Base-by-base conservation (phyloP, 2,888 invertebrate species). In the Trimorus sp. region DNA sequence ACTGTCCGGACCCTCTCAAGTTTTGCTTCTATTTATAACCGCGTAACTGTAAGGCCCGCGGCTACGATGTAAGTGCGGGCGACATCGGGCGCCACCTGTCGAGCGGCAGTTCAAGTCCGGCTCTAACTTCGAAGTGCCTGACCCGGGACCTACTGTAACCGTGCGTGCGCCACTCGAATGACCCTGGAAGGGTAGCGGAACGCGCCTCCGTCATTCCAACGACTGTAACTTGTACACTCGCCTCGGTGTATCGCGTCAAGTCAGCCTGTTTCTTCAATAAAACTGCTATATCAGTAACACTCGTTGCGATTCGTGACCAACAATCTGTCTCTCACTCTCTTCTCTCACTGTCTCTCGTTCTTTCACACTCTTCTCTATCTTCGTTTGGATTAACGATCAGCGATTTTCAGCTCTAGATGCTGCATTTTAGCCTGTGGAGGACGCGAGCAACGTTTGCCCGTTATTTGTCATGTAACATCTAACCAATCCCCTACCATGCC, bases 381-480 rank as follows among this genome's bases (percentile, higher is more conserved):
- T 45, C n/a, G 11, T 49, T 15, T 49, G 16, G 36, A 56, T 3
- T 37, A 56, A 66, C 42, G n/a, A 16, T 68, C 51, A 26, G 58
- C 6, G 8, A 37, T 60, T 75, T 60, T 76, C n/a, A 54, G 38
- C 62, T 69, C 40, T 69, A 69, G 76, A 62, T 69, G 12, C 49
- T 15, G 63, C 9, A 59, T 26, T 59, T 51, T 66, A 15, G 11
- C 6, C 11, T 54, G 26, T 26, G 7, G 54, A 8, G 38, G 26
- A 38, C 45, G 6, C 7, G 38, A 37, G 53, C 45, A 48, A 65
- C 26, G 58, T 65, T 65, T 58, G 45, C 15, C 65, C 42, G 12
- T 74, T 58, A 49, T 48, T 69, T 69, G 26, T 56, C 58, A 58
- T 69, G 49, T 70, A 77, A 77, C 56, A 49, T 63, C 58, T 70